Conservation (phyloP, 2,113 vertebrate genomes). For the Chascanopsetta lugubris region DNA sequence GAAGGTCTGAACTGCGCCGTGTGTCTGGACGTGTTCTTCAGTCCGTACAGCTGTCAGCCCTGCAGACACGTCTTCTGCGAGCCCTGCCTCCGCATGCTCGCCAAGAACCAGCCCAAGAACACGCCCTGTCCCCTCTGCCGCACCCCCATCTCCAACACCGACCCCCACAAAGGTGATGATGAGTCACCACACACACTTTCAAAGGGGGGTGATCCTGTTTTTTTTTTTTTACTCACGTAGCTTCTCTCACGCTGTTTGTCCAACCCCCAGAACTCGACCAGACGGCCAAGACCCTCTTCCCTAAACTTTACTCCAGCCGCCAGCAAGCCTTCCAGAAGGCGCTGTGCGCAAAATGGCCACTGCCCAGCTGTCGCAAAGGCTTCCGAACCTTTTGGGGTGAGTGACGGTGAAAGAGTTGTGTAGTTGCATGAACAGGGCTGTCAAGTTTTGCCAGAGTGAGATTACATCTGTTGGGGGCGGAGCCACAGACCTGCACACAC, state of each 20-base stretch:
- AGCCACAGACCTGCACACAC: no score
- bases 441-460: no score
- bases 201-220: no score
- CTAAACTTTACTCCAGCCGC: conserved; percentile 64
- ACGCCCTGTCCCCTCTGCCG: conserved; percentile 92
- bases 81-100: conserved; percentile 90
- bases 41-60: conserved; percentile 91
- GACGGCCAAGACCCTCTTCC: conserved; percentile 65
- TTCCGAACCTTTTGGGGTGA: conserved; percentile 69
- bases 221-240: no score
- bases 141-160: conserved; percentile 86
- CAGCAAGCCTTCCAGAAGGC: conserved; percentile 69
- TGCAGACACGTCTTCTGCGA: conserved; percentile 95
- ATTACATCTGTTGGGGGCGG: no score
- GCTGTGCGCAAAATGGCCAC: conserved; percentile 72
- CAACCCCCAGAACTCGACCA: conserved; percentile 72
- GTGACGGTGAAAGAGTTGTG: conserved; percentile 7
- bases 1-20: conserved; percentile 91
- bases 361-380: conserved; percentile 65
- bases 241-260: neutral
- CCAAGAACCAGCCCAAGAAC: conserved; percentile 85
- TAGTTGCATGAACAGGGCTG: no score
- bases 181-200: no score
- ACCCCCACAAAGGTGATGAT: conserved; percentile 90
- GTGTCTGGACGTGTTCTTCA: conserved; percentile 93